Base-by-base conservation (phyloP, 2,113 vertebrate species). In the human region DNA sequence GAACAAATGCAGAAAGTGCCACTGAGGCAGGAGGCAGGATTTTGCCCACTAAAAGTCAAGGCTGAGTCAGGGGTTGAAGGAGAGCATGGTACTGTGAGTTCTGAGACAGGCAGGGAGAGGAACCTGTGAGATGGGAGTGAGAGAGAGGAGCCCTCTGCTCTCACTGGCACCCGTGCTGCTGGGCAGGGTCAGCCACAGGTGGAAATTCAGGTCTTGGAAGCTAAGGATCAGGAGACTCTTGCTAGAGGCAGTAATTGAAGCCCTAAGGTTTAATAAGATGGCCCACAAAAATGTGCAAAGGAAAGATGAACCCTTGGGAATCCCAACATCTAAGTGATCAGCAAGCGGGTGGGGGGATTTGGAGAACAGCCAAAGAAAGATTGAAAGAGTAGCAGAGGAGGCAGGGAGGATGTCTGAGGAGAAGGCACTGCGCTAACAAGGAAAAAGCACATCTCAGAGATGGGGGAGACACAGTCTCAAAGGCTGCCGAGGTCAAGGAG, bases 81-180 rank as follows among this genome's bases (percentile, higher is more conserved):
- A 48, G 43, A 75, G 27, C 38, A 6, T 3, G 2, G 6, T 35
- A 55, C 0, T 1, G 1, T 9, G 55, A 80, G 59, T n/a, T 22
- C 70, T 45, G 18, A 5, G 43, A 4, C 5, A 38, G 80, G 80
- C 64, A 17, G 40, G 32, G 25, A 3, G 18, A 72, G 38, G 52
- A 89, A 85, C 96, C 0, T 1, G 95, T 84, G 64, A 6, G 50
- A 2, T 64, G 35, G 78, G 32, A 55, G 52, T 1, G 0, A 52
- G 79, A n/a, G 66, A 76, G 23, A 35, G 8, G 35, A 8, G 11
- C 27, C 5, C 0, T 10, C 13, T 1, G 18, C 16, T 38, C 38
- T 16, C 35, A 0, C 3, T 0, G 12, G 2, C 1, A 8, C 14
- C 0, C 1, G 3, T 8, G 40, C 3, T 12, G 30, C 66, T 1